Percentiles rank a stretch among this genome's conserved stretches.
phyloP scores from a whole-genome alignment of 2,113 vertebrate genomes.

The Calcarius ornatus region DNA sequence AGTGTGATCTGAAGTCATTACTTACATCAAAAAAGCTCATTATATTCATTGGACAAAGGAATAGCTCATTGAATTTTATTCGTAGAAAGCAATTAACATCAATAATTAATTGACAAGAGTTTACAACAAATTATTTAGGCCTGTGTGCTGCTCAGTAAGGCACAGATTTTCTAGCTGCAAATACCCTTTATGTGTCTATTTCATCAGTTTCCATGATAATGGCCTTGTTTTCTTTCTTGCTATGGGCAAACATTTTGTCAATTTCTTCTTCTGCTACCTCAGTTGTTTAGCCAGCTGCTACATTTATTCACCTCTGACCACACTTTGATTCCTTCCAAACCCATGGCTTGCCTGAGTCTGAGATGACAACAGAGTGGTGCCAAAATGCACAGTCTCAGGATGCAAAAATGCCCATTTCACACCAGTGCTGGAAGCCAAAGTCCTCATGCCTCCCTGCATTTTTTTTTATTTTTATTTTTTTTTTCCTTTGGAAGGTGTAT shows the following conservation, averaged over 20 bases:
- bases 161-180: neutral
- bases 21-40: neutral
- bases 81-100: neutral
- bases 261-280: neutral
- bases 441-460: neutral
- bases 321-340: neutral
- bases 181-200: neutral
- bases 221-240: neutral
- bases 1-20: neutral
- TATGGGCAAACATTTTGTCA: neutral
- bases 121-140: neutral
- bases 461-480: neutral
- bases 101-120: neutral
- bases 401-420: neutral
- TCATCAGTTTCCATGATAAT: neutral
- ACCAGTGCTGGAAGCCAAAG: fast-evolving
- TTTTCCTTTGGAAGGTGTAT: neutral
- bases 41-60: neutral
- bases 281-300: neutral
- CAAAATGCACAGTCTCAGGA: fast-evolving
- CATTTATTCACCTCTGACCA: neutral
- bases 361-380: too few species aligned
- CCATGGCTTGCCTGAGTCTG: fast-evolving
- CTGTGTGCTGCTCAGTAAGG: neutral
- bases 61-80: neutral